A percentile compares a stretch with the other conserved stretches of the same genome.
Conservation (phyloP, 2,888 invertebrate genomes). For the Parnassius apollo region DNA sequence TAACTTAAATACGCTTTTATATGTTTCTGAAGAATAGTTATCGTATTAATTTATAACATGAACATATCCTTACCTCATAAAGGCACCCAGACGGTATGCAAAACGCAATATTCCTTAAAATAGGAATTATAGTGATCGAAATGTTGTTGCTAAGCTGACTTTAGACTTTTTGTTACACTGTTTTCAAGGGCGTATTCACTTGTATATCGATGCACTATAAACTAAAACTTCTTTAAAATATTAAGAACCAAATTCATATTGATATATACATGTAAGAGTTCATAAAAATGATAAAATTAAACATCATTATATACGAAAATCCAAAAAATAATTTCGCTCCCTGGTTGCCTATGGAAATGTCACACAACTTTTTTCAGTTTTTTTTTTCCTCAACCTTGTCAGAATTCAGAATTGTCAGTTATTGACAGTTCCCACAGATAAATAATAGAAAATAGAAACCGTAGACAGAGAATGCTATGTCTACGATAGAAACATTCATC, state of each 20-base stretch:
- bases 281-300: constrained; percentile 41
- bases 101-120: constrained; percentile 50
- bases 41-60: constrained; percentile 10
- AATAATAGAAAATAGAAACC: too few species aligned
- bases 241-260: constrained; percentile 35
- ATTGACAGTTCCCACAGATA: too few species aligned
- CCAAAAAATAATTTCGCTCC: constrained; percentile 51
- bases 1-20: constrained; percentile 20
- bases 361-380: constrained; percentile 41
- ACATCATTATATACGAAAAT: constrained; percentile 48
- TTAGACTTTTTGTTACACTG: constrained; percentile 66
- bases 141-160: constrained; percentile 78
- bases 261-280: constrained; percentile 5
- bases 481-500: too few species aligned
- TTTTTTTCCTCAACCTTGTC: constrained; percentile 29
- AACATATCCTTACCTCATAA: constrained; percentile 57
- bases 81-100: constrained; percentile 53
- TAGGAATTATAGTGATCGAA: constrained; percentile 57
- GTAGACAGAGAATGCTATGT: too few species aligned
- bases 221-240: constrained; percentile 35
- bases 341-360: constrained; percentile 48
- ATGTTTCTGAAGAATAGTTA: constrained; percentile 6
- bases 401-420: constrained; percentile 16
- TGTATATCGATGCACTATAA: constrained; percentile 41
- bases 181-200: constrained; percentile 74